These are phyloP conservation scores for Typhlomys cinereus DNA, from an alignment of 2,113 vertebrate genomes.

Conservation along the genomic window DNA sequence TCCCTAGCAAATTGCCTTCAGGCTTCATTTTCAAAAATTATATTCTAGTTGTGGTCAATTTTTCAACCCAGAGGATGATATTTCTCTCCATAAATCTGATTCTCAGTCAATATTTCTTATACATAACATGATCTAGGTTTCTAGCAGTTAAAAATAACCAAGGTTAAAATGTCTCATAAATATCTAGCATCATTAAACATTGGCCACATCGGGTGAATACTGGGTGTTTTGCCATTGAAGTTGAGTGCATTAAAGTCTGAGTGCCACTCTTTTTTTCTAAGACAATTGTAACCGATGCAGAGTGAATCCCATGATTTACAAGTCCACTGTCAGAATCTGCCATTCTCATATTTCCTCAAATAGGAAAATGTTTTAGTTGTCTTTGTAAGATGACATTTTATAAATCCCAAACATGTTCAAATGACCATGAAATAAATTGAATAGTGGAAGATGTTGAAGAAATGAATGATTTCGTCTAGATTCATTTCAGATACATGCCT, in stretches of 20 bases:
- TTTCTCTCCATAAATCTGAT: conserved; percentile 74
- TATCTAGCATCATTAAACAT: conserved; percentile 25
- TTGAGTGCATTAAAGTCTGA: neutral
- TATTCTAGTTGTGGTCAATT: conserved; percentile 72
- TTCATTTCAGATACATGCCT: neutral
- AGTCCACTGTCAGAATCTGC: neutral
- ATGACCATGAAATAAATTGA: neutral
- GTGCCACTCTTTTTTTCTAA: conserved; percentile 37
- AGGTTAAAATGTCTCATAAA: conserved; percentile 62
- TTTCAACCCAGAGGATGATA: conserved; percentile 64
- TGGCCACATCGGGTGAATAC: neutral
- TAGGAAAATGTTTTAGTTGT: neutral
- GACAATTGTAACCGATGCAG: conserved; percentile 42
- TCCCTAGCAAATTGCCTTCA: conserved; percentile 65
- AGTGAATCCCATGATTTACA: conserved; percentile 26
- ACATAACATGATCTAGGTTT: conserved; percentile 56
- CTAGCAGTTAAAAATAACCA: conserved; percentile 69
- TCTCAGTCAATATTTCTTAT: conserved; percentile 65
- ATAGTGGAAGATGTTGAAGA: neutral
- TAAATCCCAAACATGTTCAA: neutral
- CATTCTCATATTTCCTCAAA: neutral
- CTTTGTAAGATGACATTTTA: neutral
- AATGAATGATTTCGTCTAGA: neutral
- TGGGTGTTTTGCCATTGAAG: neutral
- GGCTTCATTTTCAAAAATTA: conserved; percentile 72